Percentiles rank a stretch among this genome's conserved stretches.
Evolutionary conservation across 2,113 vertebrate genomes (phyloP).

Genomic region (Hemibates koningsi): DNA sequence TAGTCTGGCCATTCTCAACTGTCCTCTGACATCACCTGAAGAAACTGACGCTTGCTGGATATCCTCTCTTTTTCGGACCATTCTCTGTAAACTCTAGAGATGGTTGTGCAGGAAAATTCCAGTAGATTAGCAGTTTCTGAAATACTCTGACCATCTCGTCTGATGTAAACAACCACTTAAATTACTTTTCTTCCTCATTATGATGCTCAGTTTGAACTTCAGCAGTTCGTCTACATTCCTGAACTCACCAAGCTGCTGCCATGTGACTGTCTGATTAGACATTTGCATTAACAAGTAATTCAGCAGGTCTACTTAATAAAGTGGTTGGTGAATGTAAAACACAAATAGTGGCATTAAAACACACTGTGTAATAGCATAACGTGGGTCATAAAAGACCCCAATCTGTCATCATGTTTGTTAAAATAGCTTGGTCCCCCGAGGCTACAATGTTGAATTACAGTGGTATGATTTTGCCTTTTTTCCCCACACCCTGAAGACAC

Average conservation of each 20-base stretch:
- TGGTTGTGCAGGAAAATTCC: neutral
- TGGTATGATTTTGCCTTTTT: neutral
- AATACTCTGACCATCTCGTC: neutral
- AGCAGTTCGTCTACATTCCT: neutral
- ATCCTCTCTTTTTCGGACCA: neutral
- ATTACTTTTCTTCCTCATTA: neutral
- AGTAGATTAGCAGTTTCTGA: neutral
- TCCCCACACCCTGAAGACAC: neutral
- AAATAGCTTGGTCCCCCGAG: neutral
- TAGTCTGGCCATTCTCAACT: neutral
- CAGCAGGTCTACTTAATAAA: neutral
- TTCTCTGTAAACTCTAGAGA: neutral
- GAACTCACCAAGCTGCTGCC: neutral
- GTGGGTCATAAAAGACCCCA: neutral
- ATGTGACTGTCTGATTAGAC: neutral
- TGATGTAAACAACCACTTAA: neutral
- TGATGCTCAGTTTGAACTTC: neutral
- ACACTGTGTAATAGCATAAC: neutral
- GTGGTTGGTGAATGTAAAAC: neutral
- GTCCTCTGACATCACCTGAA: neutral
- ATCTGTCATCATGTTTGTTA: neutral
- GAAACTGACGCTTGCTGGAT: neutral
- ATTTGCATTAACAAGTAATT: neutral
- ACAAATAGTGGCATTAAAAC: neutral
- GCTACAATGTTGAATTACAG: neutral